Conservation (phyloP, 2,113 vertebrate genomes). For the Mus musculus region GRCm39 chr15:87553501-87554000, state of each 20-base stretch:
- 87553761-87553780: not conserved
- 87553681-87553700: accelerated
- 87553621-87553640: not conserved
- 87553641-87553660: not conserved
- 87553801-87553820: not conserved
- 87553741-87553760: not conserved
- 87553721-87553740: not conserved
- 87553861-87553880: accelerated
- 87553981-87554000: not conserved
- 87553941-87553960: not conserved
- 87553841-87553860: too few species aligned
- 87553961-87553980: too few species aligned
- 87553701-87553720: not conserved
- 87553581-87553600: accelerated
- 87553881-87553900: not conserved
- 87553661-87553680: accelerated
- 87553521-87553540: accelerated
- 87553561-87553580: not conserved
- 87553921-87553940: too few species aligned
- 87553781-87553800: too few species aligned
- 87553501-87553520: not conserved
- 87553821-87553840: too few species aligned
- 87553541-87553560: accelerated
- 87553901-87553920: not conserved
- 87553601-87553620: accelerated